Evolutionary conservation across 2,113 vertebrate genomes (phyloP), one percentile per base, ranked within the genome.

Genomic region (Scopus umbretta): DNA sequence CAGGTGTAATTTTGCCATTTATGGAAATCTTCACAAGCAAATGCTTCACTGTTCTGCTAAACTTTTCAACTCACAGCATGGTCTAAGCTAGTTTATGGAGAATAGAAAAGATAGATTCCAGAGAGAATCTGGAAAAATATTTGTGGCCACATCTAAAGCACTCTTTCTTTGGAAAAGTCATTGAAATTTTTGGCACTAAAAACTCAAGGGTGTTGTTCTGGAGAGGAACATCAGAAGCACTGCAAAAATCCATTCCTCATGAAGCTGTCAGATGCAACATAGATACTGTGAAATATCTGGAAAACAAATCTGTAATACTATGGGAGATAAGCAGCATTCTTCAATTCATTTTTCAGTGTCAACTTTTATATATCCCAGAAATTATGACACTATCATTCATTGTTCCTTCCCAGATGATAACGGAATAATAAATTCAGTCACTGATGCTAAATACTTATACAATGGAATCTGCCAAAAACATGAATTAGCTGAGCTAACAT

Each of bases 401-500:
- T 94, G 67, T 66, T 75, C 14, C 45, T 84, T 93, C 76, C 70
- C 30, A 93, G 71, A 66, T 86, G 45, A 88, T 93, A 95, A 93
- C 52, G 19, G 66, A 90, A 88, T 93, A 84, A 93, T 92, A 94
- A 92, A 92, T 93, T 88, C 75, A 75, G 20, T 14, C 12, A 52
- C 52, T 40, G 38, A 82, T 90, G 66, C 13, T 93, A 87, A 91
- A 94, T 74, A 56, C 68, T 74, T 81, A 25, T 30, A 43, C 11
- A 75, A 29, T 34, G 7, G 47, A 63, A 85, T 88, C 52, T 93
- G 56, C 20, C 81, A 88, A 92, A 92, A 85, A 67, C 47, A 26
- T 72, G 78, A 90, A 75, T 82, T 85, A 88, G 43, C 43, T 82
- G 56, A 87, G 26, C 16, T 93, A 90, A 78, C 61, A 75, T 81